Conservation (phyloP, 30 jellyfish, hydroid and myxozoan species). For the Nemopilema nomurai region DNA sequence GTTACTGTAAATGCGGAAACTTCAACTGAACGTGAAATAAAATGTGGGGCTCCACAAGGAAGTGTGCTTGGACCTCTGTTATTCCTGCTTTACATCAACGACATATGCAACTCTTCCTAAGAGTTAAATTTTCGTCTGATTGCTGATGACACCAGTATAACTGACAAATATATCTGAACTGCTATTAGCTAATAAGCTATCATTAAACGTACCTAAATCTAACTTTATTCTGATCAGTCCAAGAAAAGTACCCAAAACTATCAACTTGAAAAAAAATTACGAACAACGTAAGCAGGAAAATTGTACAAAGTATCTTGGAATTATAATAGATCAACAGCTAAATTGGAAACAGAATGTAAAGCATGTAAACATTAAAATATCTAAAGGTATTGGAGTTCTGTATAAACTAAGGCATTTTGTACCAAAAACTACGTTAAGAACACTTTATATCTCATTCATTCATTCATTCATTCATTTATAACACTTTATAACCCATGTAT, state of each 20-base stretch:
- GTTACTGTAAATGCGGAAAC: neutral
- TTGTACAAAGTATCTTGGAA: slow-evolving; percentile 42
- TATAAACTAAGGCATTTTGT: slow-evolving; percentile 41
- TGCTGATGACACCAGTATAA: slow-evolving; percentile 16
- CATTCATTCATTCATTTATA: slow-evolving; percentile 31
- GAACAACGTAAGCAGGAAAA: slow-evolving; percentile 21
- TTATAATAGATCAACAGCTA: slow-evolving; percentile 32
- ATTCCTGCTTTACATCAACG: slow-evolving; percentile 19
- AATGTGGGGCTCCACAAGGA: slow-evolving; percentile 35
- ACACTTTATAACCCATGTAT: no score
- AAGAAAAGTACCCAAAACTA: slow-evolving; percentile 1
- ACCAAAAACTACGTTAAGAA: slow-evolving; percentile 12
- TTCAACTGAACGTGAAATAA: slow-evolving; percentile 7
- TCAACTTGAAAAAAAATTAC: slow-evolving; percentile 1
- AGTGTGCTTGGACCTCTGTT: slow-evolving; percentile 41
- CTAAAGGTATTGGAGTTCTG: slow-evolving; percentile 39
- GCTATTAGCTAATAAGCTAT: slow-evolving; percentile 28
- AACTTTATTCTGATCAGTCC: slow-evolving; percentile 18
- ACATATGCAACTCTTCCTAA: slow-evolving; percentile 10
- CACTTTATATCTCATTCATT: slow-evolving; percentile 29
- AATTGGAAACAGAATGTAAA: slow-evolving; percentile 39
- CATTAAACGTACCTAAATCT: slow-evolving; percentile 25
- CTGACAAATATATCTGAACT: slow-evolving; percentile 18
- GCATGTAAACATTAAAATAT: slow-evolving; percentile 30
- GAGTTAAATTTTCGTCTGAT: slow-evolving; percentile 9